phyloP scores from a whole-genome alignment of 2,888 invertebrate species.

The Drosophila falleni region DNA sequence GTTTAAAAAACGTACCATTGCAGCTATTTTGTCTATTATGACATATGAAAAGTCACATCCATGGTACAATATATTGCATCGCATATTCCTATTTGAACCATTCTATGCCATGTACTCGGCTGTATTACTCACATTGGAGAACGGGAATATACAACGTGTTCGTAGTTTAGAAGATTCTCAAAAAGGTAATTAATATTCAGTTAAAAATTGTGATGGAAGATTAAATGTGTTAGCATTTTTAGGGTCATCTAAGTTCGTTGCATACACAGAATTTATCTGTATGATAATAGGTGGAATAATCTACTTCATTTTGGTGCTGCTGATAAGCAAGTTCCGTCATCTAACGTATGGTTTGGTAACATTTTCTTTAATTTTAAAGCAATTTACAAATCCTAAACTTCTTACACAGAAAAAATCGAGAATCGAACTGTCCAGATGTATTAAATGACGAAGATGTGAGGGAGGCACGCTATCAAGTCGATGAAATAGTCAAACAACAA shows the following conservation, averaged over 20 bases:
- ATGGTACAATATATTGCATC: not conserved
- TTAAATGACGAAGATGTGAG: conserved; percentile 8
- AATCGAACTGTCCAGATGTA: not conserved
- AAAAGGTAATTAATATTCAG: not conserved
- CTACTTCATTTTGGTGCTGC: conserved; percentile 23
- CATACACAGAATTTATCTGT: not conserved
- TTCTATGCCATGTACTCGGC: conserved; percentile 28
- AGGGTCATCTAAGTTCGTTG: fast-evolving
- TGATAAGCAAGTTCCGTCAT: not conserved
- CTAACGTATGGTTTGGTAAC: conserved; percentile 36
- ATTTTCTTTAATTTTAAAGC: not conserved
- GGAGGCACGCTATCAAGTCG: not conserved
- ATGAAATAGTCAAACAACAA: conserved; percentile 1
- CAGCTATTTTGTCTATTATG: conserved; percentile 14
- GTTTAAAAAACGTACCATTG: not conserved
- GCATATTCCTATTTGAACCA: conserved; percentile 28
- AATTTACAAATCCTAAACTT: conserved; percentile 2
- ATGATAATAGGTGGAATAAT: not conserved
- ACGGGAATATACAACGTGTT: not conserved
- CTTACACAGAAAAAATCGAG: conserved; percentile 1
- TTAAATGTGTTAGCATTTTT: not conserved
- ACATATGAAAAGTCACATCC: no score
- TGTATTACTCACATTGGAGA: not conserved
- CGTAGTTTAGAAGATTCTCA: not conserved
- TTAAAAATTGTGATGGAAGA: not conserved